These are phyloP conservation scores for Willisornis vidua DNA, from an alignment of 2,113 vertebrate species.

Conservation along the genomic window DNA sequence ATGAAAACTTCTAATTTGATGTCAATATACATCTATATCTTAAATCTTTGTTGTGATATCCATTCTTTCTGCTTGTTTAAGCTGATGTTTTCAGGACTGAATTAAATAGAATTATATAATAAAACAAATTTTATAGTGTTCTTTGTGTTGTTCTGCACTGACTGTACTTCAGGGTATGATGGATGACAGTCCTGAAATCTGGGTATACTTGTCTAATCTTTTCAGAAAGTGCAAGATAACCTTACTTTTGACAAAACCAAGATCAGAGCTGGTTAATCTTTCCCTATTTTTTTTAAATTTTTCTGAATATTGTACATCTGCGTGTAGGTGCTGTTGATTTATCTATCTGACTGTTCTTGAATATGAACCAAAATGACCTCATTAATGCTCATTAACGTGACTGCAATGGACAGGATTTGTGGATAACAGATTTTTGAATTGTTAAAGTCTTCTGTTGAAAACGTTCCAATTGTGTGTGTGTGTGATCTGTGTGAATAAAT, in stretches of 20 bases:
- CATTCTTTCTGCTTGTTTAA: not conserved
- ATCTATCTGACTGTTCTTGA: not conserved
- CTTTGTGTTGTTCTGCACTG: not conserved
- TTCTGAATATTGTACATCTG: not conserved
- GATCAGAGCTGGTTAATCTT: not conserved
- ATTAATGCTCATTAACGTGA: not conserved
- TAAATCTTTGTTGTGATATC: not conserved
- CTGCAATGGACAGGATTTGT: not conserved
- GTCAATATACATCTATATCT: not conserved
- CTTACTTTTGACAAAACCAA: not conserved
- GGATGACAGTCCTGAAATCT: not conserved
- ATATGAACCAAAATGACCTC: not conserved
- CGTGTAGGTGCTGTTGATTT: not conserved
- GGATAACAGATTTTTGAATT: not conserved
- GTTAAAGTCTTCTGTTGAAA: not conserved
- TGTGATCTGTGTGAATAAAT: not conserved
- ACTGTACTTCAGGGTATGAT: not conserved
- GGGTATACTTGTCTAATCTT: not conserved
- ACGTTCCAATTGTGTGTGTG: not conserved
- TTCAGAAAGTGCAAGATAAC: not conserved
- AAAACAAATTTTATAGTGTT: not conserved
- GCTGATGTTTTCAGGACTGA: not conserved
- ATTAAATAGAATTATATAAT: not conserved
- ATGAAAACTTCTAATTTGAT: not conserved
- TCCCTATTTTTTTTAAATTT: not conserved